phyloP scores from a whole-genome alignment of 2,797 vertebrate species.

The Hemitrygon akajei region DNA sequence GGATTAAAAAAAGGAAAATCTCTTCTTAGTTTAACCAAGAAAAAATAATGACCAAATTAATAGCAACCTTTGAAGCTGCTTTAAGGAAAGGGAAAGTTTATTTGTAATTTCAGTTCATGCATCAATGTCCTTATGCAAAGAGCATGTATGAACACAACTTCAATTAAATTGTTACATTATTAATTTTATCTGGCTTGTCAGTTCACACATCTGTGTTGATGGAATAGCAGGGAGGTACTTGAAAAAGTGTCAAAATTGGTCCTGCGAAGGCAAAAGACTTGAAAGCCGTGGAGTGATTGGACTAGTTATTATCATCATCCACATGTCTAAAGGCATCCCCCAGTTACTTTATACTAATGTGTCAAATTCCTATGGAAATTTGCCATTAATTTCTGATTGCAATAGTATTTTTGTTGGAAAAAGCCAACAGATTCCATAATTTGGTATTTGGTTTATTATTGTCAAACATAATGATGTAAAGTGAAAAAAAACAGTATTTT shows the following conservation, averaged over 20 bases:
- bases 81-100: neutral
- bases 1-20: neutral
- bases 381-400: neutral
- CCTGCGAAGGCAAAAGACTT: neutral
- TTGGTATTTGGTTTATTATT: too few relatives aligned
- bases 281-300: neutral
- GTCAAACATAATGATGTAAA: too few relatives aligned
- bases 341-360: neutral
- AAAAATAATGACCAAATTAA: neutral
- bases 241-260: neutral
- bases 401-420: neutral
- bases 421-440: too few relatives aligned
- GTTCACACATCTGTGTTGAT: neutral
- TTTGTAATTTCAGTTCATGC: neutral
- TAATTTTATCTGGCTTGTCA: neutral
- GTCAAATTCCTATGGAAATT: neutral
- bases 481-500: too few relatives aligned
- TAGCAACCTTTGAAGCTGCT: neutral
- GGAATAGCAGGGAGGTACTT: neutral
- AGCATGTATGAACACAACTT: neutral
- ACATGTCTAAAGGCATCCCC: neutral
- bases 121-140: neutral
- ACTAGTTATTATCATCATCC: neutral
- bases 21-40: neutral
- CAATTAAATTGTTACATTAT: constrained; percentile 7